Conservation (phyloP, 1,140 invertebrate genomes). For the Pachypeltis micranthus region DNA sequence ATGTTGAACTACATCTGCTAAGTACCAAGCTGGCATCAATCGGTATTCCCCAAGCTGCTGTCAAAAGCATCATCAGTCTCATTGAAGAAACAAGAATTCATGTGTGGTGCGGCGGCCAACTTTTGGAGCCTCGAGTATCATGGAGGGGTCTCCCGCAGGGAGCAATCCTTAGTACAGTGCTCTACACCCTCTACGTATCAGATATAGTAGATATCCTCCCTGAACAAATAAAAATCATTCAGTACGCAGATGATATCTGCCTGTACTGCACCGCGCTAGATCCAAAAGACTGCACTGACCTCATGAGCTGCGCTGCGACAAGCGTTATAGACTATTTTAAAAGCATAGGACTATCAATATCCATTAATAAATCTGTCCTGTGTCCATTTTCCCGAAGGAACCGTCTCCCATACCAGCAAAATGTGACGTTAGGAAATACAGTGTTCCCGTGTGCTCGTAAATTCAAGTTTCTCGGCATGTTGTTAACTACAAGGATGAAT, state of each 20-base stretch:
- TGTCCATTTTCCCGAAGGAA: slow-evolving; percentile 7
- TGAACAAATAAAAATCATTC: not conserved
- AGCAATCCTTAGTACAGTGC: not conserved
- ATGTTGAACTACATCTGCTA: not conserved
- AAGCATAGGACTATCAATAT: not conserved
- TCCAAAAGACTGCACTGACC: not conserved
- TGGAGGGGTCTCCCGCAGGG: slow-evolving; percentile 1
- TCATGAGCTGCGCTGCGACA: not conserved
- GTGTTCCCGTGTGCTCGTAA: not conserved
- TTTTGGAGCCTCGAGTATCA: not conserved
- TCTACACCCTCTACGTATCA: not conserved
- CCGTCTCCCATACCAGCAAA: not conserved
- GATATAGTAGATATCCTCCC: not conserved
- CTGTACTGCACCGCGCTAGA: not conserved
- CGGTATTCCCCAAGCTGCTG: not conserved
- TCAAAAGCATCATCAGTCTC: not conserved
- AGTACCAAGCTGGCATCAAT: not conserved
- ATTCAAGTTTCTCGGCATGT: not conserved
- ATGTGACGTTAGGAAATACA: not conserved
- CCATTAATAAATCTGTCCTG: not conserved
- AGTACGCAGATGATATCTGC: slow-evolving; percentile 10
- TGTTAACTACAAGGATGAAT: not conserved
- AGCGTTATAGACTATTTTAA: too few species aligned
- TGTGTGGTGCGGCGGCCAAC: not conserved
- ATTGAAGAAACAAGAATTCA: not conserved